Conservation (phyloP, 92 coral and sea anemone species). For the Hydrozoanthus gracilis region DNA sequence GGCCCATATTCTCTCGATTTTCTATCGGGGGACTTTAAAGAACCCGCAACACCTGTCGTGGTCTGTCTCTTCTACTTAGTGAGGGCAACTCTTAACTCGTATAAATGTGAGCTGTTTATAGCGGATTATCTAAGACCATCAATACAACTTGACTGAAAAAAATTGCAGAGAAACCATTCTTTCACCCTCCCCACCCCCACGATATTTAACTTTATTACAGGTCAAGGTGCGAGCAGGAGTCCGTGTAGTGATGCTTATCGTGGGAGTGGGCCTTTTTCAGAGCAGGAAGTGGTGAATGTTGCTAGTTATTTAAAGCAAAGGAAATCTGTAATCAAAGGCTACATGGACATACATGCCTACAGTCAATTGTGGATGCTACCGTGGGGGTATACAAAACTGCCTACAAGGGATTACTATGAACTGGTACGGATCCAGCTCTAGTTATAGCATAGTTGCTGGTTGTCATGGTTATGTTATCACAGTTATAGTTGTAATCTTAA, state of each 20-base stretch:
- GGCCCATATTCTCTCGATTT: too few relatives aligned
- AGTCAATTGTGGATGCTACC: constrained; percentile 90
- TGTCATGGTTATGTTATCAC: neutral
- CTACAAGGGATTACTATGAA: constrained; percentile 58
- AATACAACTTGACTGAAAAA: too few relatives aligned
- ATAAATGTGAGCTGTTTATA: too few relatives aligned
- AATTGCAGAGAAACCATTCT: too few relatives aligned
- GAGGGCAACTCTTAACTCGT: too few relatives aligned
- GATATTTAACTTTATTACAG: constrained; percentile 16
- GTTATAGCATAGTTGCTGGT: too few relatives aligned
- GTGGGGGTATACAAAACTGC: constrained; percentile 67
- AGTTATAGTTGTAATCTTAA: neutral
- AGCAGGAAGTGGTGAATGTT: constrained; percentile 69
- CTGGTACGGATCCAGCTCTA: constrained; percentile 42
- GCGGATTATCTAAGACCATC: too few relatives aligned
- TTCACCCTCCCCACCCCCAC: too few relatives aligned
- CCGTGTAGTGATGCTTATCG: constrained; percentile 74
- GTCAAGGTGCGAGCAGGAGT: constrained; percentile 68
- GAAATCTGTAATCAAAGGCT: constrained; percentile 56
- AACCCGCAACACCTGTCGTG: too few relatives aligned
- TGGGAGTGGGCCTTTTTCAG: constrained; percentile 66
- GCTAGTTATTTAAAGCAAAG: constrained; percentile 57
- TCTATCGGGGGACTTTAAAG: too few relatives aligned
- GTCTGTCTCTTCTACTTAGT: too few relatives aligned
- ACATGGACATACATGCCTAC: constrained; percentile 88